phyloP scores from a whole-genome alignment of 2,797 vertebrate species.

The Anguilla megastoma region DNA sequence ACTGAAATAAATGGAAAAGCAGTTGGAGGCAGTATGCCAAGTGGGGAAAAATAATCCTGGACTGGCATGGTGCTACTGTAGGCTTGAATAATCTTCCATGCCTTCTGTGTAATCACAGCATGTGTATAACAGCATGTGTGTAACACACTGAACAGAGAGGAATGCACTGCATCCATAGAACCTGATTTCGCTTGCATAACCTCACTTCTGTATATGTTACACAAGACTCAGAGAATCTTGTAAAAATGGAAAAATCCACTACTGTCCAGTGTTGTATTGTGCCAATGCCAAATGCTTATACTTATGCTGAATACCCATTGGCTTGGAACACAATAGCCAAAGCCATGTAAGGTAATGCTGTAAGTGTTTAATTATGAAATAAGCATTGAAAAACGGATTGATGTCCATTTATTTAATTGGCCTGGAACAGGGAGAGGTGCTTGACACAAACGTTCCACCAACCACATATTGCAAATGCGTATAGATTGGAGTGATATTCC shows the following conservation, averaged over 20 bases:
- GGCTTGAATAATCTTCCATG: background rate
- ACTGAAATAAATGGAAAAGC: background rate
- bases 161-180: background rate
- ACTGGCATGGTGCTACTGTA: background rate
- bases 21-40: background rate
- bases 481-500: background rate
- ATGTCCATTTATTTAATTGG: background rate
- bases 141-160: background rate
- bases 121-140: no score
- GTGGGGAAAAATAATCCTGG: background rate
- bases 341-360: background rate
- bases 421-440: background rate
- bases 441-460: background rate
- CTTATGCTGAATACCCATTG: background rate
- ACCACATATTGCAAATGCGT: background rate
- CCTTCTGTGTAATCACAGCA: background rate
- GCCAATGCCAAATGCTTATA: background rate
- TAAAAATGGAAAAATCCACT: background rate
- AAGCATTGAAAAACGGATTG: slow-evolving; percentile 15
- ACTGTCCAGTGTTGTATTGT: background rate
- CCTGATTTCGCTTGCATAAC: background rate
- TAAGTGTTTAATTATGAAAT: slow-evolving; percentile 16
- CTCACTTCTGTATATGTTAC: background rate
- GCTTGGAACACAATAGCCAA: background rate
- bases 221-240: background rate